A percentile compares a stretch with the other conserved stretches of the same genome.
Evolutionary conservation across 2,888 invertebrate genomes (phyloP).

Genomic region (Lasiommata megera): DNA sequence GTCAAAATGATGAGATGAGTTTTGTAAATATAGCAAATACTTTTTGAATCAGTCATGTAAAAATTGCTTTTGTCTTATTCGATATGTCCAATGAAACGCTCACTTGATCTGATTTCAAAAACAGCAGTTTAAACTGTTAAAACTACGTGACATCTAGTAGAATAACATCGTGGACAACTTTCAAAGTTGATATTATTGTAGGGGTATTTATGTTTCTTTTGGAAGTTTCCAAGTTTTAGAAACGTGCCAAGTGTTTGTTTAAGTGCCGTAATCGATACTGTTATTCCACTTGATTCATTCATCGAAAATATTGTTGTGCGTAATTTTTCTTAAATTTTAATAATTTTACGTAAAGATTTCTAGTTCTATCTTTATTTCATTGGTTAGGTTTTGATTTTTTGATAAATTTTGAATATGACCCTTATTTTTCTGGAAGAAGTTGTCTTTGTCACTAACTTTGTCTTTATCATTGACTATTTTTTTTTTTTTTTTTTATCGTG

Average conservation of each 20-base stretch:
- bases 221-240: slow-evolving; percentile 7
- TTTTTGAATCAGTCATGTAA: neutral
- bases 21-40: no score
- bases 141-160: neutral
- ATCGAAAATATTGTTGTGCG: slow-evolving; percentile 3
- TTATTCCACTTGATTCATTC: neutral
- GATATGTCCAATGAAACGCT: neutral
- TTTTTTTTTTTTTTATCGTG: no score
- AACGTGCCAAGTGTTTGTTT: slow-evolving; percentile 13
- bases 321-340: no score
- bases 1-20: no score
- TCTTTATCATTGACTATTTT: no score
- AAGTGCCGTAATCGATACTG: slow-evolving; percentile 10
- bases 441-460: no score
- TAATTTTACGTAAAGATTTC: no score
- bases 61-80: neutral
- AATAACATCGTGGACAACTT: slow-evolving; percentile 12
- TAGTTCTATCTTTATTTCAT: no score
- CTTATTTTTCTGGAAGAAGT: no score
- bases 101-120: neutral
- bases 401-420: no score
- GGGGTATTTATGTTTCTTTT: slow-evolving; percentile 9
- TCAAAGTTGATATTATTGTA: slow-evolving; percentile 9
- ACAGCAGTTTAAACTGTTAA: slow-evolving; percentile 4
- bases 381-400: no score